Conservation (phyloP, 92 coral and sea anemone species). For the Porites divaricata region DNA sequence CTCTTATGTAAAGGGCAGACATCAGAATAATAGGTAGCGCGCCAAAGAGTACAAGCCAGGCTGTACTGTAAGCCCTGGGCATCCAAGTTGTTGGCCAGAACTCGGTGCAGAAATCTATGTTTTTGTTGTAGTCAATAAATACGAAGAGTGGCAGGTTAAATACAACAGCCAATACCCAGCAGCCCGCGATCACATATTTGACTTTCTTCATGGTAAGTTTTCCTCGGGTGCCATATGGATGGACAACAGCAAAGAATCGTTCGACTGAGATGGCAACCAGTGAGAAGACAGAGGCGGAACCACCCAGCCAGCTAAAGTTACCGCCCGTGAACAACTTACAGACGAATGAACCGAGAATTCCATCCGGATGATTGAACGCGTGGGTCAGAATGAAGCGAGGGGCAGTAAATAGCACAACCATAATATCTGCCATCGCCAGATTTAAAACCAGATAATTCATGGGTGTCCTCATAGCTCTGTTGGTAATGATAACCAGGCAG, state of each 20-base stretch:
- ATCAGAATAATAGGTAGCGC: conserved; percentile 51
- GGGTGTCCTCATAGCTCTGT: conserved; percentile 50
- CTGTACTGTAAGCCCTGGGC: conserved; percentile 54
- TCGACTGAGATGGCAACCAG: conserved; percentile 70
- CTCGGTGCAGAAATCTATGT: conserved; percentile 60
- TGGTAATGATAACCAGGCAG: conserved; percentile 31
- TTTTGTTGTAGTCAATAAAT: conserved; percentile 42
- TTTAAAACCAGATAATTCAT: conserved; percentile 50
- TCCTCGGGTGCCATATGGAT: conserved; percentile 52
- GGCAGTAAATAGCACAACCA: conserved; percentile 15
- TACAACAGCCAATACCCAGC: conserved; percentile 54
- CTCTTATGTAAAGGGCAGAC: conserved; percentile 54
- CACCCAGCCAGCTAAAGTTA: conserved; percentile 64
- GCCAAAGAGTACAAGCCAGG: conserved; percentile 58
- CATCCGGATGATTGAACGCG: conserved; percentile 55
- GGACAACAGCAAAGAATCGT: conserved; percentile 62
- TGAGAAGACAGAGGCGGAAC: conserved; percentile 63
- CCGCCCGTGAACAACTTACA: conserved; percentile 69
- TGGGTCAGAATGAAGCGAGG: conserved; percentile 53
- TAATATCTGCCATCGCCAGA: conserved; percentile 44
- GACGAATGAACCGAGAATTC: conserved; percentile 39
- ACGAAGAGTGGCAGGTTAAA: conserved; percentile 58
- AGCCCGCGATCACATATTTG: conserved; percentile 20
- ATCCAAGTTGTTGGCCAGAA: conserved; percentile 65
- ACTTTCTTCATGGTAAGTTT: conserved; percentile 62